Evolutionary conservation across 2,797 vertebrate species (phyloP), one percentile per base, ranked within the genome.

Genomic region (Diplodus puntazzo): DNA sequence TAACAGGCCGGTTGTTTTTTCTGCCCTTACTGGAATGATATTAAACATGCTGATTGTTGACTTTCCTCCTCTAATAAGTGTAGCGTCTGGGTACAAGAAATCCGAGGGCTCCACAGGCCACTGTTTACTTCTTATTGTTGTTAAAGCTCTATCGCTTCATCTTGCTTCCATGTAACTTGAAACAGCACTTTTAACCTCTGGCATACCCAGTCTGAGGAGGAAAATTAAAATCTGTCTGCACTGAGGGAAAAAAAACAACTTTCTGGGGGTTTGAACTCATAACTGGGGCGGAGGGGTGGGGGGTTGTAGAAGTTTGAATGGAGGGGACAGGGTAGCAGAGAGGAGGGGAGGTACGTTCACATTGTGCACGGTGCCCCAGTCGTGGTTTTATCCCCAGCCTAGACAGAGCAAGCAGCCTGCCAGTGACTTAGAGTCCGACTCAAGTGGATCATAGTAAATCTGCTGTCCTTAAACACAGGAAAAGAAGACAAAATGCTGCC

Each of bases 171-270:
- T 49, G 45, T 34, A 48, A 27, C n/a, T 65, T 25, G 62, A 77
- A 84, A 85, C 48, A 75, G 48, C 65, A 65, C 70, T 74, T 71
- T 72, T 81, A 89, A 75, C 83, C 84, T 86, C 50, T 70, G 76
- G 70, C 78, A 75, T 73, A 64, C 70, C 18, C 73, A 70, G 63
- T 58, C 68, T 81, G 68, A 69, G 71, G 69, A 50, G 75, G 57
- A 87, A 83, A 89, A 86, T 89, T 83, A 89, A 91, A 88, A 77
- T 43, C 59, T 76, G 74, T 84, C 83, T 88, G 81, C 74, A 49
- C 46, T 42, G 8, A 45, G 45, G 20, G 12, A 48, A 77, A 65
- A 58, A 70, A 64, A 64, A 64, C 4, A 58, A 61, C 46, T 67
- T 65, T 62, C n/a, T 2, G 17, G 66, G 49, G 75, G 73, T 54